Conservation (phyloP, 2,797 vertebrate genomes). For the Lagodon rhomboides region DNA sequence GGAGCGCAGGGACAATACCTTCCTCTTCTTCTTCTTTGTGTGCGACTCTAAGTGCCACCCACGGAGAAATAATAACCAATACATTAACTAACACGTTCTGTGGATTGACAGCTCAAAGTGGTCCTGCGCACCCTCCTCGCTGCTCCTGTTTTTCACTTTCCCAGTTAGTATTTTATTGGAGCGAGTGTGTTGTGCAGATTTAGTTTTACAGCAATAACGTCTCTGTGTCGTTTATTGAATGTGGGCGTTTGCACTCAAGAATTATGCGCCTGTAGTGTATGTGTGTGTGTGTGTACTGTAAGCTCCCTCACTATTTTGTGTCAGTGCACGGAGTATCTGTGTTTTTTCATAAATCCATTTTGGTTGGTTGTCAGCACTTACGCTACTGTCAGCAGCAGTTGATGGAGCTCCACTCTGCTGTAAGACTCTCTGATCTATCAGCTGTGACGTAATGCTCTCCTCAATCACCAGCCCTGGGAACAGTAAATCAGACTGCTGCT, state of each 20-base stretch:
- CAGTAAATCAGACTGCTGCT: conserved; percentile 78
- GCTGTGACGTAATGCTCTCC: conserved; percentile 83
- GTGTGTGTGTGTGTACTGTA: conserved; percentile 54
- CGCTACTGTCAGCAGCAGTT: conserved; percentile 76
- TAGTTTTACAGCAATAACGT: conserved; percentile 59
- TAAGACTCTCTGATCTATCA: conserved; percentile 78
- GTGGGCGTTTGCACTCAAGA: conserved; percentile 59
- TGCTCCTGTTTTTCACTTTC: conserved; percentile 38
- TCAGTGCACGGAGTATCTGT: conserved; percentile 56
- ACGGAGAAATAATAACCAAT: conserved; percentile 52
- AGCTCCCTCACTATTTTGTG: conserved; percentile 61
- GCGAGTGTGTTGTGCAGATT: conserved; percentile 52
- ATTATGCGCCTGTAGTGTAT: conserved; percentile 46
- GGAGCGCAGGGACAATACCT: too few relatives aligned
- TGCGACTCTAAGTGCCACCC: conserved; percentile 39
- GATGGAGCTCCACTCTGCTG: conserved; percentile 80
- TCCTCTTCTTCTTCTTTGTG: too few relatives aligned
- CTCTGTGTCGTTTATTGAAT: conserved; percentile 64
- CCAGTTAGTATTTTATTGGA: conserved; percentile 59
- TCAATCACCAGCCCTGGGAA: conserved; percentile 79
- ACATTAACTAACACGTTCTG: conserved; percentile 47
- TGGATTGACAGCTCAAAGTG: conserved; percentile 54
- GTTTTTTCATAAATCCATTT: conserved; percentile 72
- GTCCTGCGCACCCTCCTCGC: conserved; percentile 18
- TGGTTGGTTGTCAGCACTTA: conserved; percentile 75